These are phyloP conservation scores for Valencia hispanica DNA, from an alignment of 2,797 vertebrate genomes.

Conservation along the genomic window DNA sequence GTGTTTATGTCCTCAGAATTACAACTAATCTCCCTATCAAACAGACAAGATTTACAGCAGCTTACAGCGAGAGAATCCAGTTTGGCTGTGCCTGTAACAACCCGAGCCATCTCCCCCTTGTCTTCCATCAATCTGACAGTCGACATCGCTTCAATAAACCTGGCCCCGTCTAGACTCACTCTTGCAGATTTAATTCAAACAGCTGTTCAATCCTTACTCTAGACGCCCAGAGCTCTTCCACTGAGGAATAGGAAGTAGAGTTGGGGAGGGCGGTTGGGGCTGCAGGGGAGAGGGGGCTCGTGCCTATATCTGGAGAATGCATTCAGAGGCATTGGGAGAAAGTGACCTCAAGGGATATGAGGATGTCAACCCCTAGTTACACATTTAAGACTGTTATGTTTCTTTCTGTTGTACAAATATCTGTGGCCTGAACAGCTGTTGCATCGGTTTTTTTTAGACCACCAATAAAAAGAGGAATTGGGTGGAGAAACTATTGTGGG, in stretches of 20 bases:
- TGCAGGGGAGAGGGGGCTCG: neutral
- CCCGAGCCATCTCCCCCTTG: slow-evolving; percentile 67
- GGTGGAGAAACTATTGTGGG: neutral
- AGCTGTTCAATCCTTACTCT: slow-evolving; percentile 77
- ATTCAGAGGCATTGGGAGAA: slow-evolving; percentile 45
- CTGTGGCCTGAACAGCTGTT: slow-evolving; percentile 50
- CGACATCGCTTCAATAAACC: slow-evolving; percentile 81
- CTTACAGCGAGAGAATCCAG: slow-evolving; percentile 66
- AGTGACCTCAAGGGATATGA: slow-evolving; percentile 54
- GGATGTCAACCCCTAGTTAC: slow-evolving; percentile 53
- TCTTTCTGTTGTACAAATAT: slow-evolving; percentile 50
- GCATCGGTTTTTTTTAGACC: slow-evolving; percentile 12
- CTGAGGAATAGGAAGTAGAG: slow-evolving; percentile 45
- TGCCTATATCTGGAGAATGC: slow-evolving; percentile 37
- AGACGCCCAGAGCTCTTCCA: slow-evolving; percentile 66
- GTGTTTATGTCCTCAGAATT: slow-evolving; percentile 70
- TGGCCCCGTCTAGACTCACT: slow-evolving; percentile 78
- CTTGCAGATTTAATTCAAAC: slow-evolving; percentile 83
- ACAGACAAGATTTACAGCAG: slow-evolving; percentile 71
- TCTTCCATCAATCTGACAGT: slow-evolving; percentile 83
- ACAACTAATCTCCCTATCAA: slow-evolving; percentile 76
- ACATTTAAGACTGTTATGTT: slow-evolving; percentile 60
- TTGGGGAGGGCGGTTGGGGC: neutral
- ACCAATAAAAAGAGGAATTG: neutral
- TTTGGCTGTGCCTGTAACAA: slow-evolving; percentile 71